phyloP scores from a whole-genome alignment of 2,888 invertebrate genomes.

The Dryobotodes eremita region DNA sequence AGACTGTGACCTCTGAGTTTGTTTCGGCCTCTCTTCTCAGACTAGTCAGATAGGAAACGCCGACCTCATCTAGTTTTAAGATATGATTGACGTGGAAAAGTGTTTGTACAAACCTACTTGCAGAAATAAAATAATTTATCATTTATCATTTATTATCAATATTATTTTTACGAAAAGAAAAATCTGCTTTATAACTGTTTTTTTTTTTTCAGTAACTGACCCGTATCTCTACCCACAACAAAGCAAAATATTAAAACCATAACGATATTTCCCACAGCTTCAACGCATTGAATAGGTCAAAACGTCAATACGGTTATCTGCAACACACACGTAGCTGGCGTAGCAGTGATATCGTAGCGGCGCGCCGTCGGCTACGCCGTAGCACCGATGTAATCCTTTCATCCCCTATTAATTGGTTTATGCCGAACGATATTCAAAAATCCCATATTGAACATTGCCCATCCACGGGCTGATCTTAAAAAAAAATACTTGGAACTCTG shows the following conservation, averaged over 20 bases:
- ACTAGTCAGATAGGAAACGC: no score
- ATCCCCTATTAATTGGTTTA: constrained; percentile 41
- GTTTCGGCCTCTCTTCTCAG: no score
- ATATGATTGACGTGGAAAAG: no score
- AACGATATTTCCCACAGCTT: neutral
- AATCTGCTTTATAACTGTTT: no score
- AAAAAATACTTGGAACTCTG: neutral
- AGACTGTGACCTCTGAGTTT: no score
- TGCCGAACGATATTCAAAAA: constrained; percentile 20
- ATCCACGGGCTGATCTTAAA: neutral
- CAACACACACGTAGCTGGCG: constrained; percentile 32
- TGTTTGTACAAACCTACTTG: no score
- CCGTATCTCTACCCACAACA: neutral
- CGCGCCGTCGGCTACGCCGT: constrained; percentile 30
- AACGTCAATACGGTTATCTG: constrained; percentile 33
- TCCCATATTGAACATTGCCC: neutral
- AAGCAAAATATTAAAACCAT: neutral
- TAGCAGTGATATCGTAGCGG: constrained; percentile 40
- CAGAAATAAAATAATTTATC: no score
- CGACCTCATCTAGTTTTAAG: no score
- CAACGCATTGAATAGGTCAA: constrained; percentile 8
- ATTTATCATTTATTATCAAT: no score
- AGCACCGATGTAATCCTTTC: constrained; percentile 21
- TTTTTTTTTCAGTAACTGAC: neutral
- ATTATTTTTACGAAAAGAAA: no score